Evolutionary conservation across 53 echinoderm and acorn worm species (phyloP).

Genomic region (Paracentrotus lividus): DNA sequence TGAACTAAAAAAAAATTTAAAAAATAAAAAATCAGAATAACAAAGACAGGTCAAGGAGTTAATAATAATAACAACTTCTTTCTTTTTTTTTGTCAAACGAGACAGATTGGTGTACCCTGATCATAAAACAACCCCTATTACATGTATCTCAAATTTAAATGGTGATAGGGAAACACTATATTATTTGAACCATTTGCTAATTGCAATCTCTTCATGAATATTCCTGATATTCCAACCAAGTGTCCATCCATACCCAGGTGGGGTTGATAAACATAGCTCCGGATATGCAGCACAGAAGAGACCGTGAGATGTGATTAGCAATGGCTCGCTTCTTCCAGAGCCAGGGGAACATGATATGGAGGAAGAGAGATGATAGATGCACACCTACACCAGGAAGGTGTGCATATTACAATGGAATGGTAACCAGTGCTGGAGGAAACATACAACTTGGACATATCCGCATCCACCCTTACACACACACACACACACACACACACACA

Average conservation of each 20-base stretch:
- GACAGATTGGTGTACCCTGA: too few relatives aligned
- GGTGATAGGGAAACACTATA: background rate
- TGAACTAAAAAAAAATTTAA: too few relatives aligned
- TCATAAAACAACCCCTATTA: too few relatives aligned
- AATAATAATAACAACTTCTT: too few relatives aligned
- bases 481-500: background rate
- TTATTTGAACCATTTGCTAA: background rate
- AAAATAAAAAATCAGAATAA: too few relatives aligned
- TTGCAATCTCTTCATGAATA: constrained; percentile 19
- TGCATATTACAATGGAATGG: background rate
- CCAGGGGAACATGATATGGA: constrained; percentile 3
- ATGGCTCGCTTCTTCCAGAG: background rate
- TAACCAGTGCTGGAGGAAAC: background rate
- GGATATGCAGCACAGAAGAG: constrained; percentile 36
- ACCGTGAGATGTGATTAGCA: constrained; percentile 50
- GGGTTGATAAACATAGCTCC: background rate
- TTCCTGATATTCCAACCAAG: background rate
- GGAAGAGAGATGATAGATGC: background rate
- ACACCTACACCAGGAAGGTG: background rate
- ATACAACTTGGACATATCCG: background rate
- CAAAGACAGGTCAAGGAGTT: too few relatives aligned
- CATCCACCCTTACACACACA: background rate
- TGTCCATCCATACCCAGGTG: constrained; percentile 27
- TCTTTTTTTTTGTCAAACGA: too few relatives aligned
- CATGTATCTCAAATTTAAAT: background rate